These are phyloP conservation scores for Glaucopsyche alexis DNA, from an alignment of 2,888 invertebrate species.

Conservation along the genomic window DNA sequence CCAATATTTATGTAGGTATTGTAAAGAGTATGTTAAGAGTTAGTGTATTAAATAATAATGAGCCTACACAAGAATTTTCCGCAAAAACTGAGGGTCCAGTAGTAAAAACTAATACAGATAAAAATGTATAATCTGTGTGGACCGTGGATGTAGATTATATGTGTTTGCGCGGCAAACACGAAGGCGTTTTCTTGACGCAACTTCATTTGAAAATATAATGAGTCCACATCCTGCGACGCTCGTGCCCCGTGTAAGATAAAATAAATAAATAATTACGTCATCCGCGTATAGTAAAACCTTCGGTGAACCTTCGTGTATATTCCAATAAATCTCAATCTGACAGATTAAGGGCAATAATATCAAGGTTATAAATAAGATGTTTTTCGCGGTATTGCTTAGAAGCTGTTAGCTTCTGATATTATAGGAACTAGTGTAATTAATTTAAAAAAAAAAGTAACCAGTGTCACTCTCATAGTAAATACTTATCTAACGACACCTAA, in stretches of 20 bases:
- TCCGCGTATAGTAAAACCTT: slow-evolving; percentile 7
- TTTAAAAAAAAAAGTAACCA: too few species aligned
- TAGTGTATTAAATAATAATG: background rate
- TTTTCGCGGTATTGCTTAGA: too few species aligned
- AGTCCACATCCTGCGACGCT: slow-evolving; percentile 16
- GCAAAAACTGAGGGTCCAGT: background rate
- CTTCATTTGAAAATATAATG: slow-evolving; percentile 32
- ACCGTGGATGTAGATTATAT: slow-evolving; percentile 10
- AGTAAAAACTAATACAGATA: background rate
- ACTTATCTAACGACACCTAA: too few species aligned
- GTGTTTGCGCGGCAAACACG: slow-evolving; percentile 19
- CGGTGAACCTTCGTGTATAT: slow-evolving; percentile 5
- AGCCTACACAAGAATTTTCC: background rate
- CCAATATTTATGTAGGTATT: background rate
- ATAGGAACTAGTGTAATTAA: too few species aligned
- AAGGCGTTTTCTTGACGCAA: slow-evolving; percentile 30
- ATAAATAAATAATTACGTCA: slow-evolving; percentile 26
- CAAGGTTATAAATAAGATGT: background rate
- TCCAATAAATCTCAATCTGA: slow-evolving; percentile 1
- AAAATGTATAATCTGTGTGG: slow-evolving; percentile 10
- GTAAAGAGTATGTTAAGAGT: background rate
- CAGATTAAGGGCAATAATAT: background rate
- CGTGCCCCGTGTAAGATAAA: slow-evolving; percentile 17
- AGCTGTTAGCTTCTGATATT: too few species aligned
- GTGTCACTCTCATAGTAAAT: too few species aligned